Conservation (phyloP, 2,888 invertebrate genomes). For the Drosophila dives region DNA sequence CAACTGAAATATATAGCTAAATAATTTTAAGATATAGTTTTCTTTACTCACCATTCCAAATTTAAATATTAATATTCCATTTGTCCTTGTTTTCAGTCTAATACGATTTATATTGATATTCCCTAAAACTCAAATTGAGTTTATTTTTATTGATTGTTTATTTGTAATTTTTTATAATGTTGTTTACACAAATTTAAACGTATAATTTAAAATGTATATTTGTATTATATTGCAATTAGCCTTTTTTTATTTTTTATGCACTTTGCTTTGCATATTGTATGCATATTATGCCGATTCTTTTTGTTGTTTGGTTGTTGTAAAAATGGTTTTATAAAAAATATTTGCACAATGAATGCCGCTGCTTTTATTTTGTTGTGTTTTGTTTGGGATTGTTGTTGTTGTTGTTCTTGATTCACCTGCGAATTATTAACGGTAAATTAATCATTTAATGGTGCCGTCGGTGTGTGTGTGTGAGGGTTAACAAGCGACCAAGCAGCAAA, state of each 20-base stretch:
- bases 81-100: constrained; percentile 64
- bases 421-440: constrained; percentile 78
- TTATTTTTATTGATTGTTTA: constrained; percentile 14
- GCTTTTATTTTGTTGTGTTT: constrained; percentile 35
- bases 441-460: constrained; percentile 51
- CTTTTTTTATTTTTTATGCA: constrained; percentile 20
- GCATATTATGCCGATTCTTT: constrained; percentile 14
- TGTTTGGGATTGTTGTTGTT: constrained; percentile 13
- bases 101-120: constrained; percentile 49
- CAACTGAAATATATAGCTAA: not conserved
- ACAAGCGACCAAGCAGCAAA: constrained; percentile 62
- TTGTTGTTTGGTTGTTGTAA: constrained; percentile 43
- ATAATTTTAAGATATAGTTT: not conserved
- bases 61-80: constrained; percentile 61
- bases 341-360: constrained; percentile 63
- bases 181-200: constrained; percentile 29
- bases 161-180: constrained; percentile 12
- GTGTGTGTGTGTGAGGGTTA: constrained; percentile 42
- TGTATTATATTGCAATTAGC: not conserved
- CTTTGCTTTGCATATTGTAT: constrained; percentile 5
- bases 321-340: constrained; percentile 56
- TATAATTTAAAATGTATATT: constrained; percentile 11
- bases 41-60: constrained; percentile 62
- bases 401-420: constrained; percentile 59
- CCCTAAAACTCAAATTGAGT: constrained; percentile 45